phyloP scores from a whole-genome alignment of 1,140 invertebrate genomes.

The Aradophagus sp. region DNA sequence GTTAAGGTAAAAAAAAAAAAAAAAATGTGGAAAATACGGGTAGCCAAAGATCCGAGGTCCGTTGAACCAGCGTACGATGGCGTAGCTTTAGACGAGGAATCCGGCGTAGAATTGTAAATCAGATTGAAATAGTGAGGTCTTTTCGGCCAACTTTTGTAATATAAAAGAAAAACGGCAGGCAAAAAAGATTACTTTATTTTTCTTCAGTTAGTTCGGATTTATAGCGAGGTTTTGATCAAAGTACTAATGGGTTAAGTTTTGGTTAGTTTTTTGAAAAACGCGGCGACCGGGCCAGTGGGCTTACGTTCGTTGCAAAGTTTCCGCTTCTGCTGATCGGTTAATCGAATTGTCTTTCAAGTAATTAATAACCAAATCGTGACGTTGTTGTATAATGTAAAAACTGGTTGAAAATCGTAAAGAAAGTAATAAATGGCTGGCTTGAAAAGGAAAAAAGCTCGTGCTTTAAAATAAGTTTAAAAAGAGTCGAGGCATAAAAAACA shows the following conservation, averaged over 20 bases:
- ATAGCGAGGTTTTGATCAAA: conserved; percentile 42
- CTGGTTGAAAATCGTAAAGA: too few relatives aligned
- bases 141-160: conserved; percentile 49
- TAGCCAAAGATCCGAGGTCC: conserved; percentile 20
- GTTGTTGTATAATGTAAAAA: too few relatives aligned
- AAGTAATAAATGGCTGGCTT: too few relatives aligned
- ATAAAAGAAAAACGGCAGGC: conserved; percentile 34
- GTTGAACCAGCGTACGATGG: conserved; percentile 34
- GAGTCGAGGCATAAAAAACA: too few relatives aligned
- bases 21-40: conserved; percentile 36
- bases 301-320: too few relatives aligned
- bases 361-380: too few relatives aligned
- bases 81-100: conserved; percentile 37
- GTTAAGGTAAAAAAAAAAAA: conserved; percentile 26
- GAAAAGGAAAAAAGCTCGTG: too few relatives aligned
- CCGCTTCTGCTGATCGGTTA: too few relatives aligned
- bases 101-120: conserved; percentile 47
- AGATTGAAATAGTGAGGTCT: conserved; percentile 52
- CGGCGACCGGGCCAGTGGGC: too few relatives aligned
- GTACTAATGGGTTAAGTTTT: conserved; percentile 19
- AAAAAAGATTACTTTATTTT: conserved; percentile 49
- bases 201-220: conserved; percentile 42
- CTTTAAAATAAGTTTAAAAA: too few relatives aligned
- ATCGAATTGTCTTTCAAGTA: too few relatives aligned
- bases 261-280: conserved; percentile 3